Evolutionary conservation across 2,888 invertebrate genomes (phyloP).

Genomic region (Cephus spinipes): DNA sequence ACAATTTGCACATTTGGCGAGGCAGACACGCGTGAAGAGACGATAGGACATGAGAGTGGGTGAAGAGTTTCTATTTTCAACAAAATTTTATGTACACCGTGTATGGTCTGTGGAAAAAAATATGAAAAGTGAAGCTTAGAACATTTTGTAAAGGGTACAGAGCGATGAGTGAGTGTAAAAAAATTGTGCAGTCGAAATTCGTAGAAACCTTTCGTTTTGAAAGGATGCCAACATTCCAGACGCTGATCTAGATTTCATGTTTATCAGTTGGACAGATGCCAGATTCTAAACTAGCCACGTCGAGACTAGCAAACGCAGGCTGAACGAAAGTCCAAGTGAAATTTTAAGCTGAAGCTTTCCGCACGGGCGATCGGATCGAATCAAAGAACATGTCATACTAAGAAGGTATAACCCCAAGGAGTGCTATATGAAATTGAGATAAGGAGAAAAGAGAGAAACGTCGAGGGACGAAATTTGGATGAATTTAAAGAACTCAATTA

Average conservation of each 20-base stretch:
- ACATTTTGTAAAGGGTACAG: background rate
- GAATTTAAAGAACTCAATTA: background rate
- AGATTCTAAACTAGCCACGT: slow-evolving; percentile 1
- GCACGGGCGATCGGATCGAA: background rate
- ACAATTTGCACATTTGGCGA: background rate
- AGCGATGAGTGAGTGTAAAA: background rate
- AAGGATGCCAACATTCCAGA: background rate
- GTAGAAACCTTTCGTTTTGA: background rate
- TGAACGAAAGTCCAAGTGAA: slow-evolving; percentile 2
- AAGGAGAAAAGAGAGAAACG: background rate
- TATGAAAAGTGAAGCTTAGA: background rate
- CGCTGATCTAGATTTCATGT: background rate
- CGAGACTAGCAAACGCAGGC: background rate
- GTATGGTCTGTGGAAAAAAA: background rate
- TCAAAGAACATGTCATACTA: background rate
- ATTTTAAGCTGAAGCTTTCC: background rate
- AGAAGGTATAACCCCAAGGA: background rate
- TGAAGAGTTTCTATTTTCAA: background rate
- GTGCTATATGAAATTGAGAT: background rate
- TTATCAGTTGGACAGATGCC: background rate
- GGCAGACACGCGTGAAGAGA: background rate
- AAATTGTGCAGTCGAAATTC: background rate
- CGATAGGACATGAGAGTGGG: background rate
- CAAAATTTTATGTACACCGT: background rate
- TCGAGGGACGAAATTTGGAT: background rate